Evolutionary conservation across 2,888 invertebrate species (phyloP), one percentile per base, ranked within the genome.

Genomic region (Morinoia aosen): DNA sequence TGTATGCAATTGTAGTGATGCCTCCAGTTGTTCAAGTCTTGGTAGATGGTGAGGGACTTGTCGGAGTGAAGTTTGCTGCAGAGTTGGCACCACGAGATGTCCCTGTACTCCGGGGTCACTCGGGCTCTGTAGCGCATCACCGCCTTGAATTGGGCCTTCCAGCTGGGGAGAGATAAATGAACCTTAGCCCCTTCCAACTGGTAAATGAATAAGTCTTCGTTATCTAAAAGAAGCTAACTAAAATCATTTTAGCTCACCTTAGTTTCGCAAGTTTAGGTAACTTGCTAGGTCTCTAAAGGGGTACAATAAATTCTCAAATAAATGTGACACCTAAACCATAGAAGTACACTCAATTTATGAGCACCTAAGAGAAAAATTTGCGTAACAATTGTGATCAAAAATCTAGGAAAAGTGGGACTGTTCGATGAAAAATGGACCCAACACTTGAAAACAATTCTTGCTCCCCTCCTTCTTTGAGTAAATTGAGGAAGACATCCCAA

Each of bases 11-110:
- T 76, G 25, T 76, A 40, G 90, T 90, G 90, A 1, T 90, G 90
- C 40, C 48, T 48, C 93, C 93, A 93, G 48, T 93, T 33, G 11
- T 56, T 8, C 3, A 93, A 57, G 19, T 93, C 57, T 11, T 57
- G 33, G 93, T 93, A 57, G 12, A 93, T 33, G 33, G 33, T 93
- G 33, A 57, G 10, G 10, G 56, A 57, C 0, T 58, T 56, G 58
- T 93, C 93, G 40, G 56, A 33, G 93, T 93, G 93, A 0, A 93
- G 93, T 57, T 57, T 93, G 33, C 48, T 48, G 93, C 93, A 93
- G 57, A 93, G 58, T 33, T 93, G 93, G n/a, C 93, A 93, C 93
- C 93, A 93, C 8, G 93, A 56, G 0, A 93, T 93, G 16, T 57
- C 14, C 7, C 25, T 57, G 48, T 56, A 93, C 25, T 56, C 93